A percentile compares a stretch with the other conserved stretches of the same genome.
phyloP scores from a whole-genome alignment of 2,113 vertebrate genomes.

The Centrocercus urophasianus region DNA sequence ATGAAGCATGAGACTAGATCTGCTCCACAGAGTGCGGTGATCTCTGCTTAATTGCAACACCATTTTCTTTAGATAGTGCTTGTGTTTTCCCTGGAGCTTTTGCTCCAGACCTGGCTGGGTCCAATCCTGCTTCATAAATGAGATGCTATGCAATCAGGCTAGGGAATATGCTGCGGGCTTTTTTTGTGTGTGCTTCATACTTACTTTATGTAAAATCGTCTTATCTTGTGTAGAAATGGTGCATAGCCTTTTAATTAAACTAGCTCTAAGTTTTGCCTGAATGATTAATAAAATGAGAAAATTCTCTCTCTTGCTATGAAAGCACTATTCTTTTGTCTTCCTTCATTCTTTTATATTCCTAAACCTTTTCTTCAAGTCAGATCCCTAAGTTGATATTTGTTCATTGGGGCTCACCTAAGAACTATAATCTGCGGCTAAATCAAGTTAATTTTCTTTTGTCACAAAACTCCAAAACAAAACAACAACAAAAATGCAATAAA shows the following conservation, averaged over 20 bases:
- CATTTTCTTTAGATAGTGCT: background rate
- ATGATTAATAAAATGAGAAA: conserved; percentile 65
- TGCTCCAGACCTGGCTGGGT: background rate
- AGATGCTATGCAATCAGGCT: background rate
- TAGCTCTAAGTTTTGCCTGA: conserved; percentile 46
- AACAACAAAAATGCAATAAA: conserved; percentile 54
- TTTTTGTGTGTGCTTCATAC: background rate
- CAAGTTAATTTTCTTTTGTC: conserved; percentile 60
- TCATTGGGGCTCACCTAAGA: conserved; percentile 61
- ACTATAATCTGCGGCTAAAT: conserved; percentile 55
- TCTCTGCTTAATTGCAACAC: background rate
- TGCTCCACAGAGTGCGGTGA: background rate
- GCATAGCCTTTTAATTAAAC: conserved; percentile 59
- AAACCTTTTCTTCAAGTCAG: conserved; percentile 17
- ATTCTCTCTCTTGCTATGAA: conserved; percentile 5
- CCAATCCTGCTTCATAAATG: background rate
- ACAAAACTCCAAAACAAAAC: conserved; percentile 43
- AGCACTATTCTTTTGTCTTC: background rate
- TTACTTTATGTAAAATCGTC: conserved; percentile 33
- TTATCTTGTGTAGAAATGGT: conserved; percentile 43
- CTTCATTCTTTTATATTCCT: background rate
- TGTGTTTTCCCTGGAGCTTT: background rate
- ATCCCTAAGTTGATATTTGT: conserved; percentile 36
- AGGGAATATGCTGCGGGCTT: background rate
- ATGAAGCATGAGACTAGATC: background rate